phyloP scores from a whole-genome alignment of 2,113 vertebrate genomes.

The Baryphthengus martii region DNA sequence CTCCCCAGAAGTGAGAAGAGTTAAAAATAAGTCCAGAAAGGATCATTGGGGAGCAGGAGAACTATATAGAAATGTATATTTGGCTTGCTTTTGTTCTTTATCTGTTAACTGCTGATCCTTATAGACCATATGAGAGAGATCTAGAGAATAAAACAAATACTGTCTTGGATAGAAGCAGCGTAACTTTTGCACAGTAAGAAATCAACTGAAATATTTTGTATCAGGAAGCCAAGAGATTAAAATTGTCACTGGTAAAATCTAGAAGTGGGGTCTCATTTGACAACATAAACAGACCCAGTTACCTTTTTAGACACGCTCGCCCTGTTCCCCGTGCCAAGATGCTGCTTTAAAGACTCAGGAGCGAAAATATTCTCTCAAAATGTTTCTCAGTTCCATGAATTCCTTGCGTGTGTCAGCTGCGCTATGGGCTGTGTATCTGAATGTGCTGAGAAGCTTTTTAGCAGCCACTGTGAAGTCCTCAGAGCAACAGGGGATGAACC shows the following conservation, averaged over 20 bases:
- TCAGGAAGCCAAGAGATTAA: background rate
- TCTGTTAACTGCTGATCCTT: background rate
- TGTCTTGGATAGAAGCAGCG: background rate
- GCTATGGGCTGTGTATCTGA: rapidly evolving
- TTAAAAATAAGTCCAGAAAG: background rate
- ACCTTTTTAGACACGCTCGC: background rate
- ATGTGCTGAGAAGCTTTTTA: background rate
- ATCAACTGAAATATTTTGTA: background rate
- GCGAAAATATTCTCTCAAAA: background rate
- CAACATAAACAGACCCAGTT: no score
- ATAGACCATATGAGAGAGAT: background rate
- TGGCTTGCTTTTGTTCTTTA: background rate
- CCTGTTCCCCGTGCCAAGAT: background rate
- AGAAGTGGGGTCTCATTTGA: background rate
- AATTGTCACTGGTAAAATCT: background rate
- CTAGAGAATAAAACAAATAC: background rate
- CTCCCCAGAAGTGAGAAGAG: background rate
- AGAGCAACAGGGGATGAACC: background rate
- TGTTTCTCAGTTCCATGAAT: background rate
- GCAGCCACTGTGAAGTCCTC: background rate
- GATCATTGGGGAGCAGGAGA: background rate
- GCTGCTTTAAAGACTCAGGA: background rate
- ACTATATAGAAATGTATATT: background rate
- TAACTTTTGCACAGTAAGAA: background rate
- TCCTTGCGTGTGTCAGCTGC: background rate